These are phyloP conservation scores for Gasterosteus nipponicus DNA, from an alignment of 2,113 vertebrate species.

Conservation along the genomic window DNA sequence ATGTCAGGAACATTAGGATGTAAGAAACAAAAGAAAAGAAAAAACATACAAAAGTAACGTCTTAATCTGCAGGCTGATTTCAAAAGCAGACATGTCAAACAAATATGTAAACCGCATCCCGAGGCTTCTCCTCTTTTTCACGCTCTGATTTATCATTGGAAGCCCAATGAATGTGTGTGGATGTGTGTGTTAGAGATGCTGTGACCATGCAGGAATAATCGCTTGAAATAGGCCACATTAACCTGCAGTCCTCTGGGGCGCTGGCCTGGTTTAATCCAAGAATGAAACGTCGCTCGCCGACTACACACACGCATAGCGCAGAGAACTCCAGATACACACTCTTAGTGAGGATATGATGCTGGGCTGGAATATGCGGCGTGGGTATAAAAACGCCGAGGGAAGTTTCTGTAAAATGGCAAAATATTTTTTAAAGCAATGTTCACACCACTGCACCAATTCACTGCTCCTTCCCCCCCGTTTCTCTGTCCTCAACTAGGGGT, in stretches of 20 bases:
- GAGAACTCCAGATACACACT: conserved; percentile 22
- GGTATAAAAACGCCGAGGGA: background rate
- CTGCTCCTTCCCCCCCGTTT: conserved; percentile 3
- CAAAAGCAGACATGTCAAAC: conserved; percentile 31
- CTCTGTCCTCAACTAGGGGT: conserved; percentile 23
- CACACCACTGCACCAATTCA: background rate
- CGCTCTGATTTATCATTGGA: conserved; percentile 6
- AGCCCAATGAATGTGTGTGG: conserved; percentile 28
- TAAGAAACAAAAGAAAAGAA: background rate
- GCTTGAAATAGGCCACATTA: conserved; percentile 78
- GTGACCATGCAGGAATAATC: conserved; percentile 73
- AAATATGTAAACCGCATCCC: conserved; percentile 32
- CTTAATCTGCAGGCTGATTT: conserved; percentile 30
- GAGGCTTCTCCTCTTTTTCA: conserved; percentile 16
- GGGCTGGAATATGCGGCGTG: background rate
- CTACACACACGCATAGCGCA: conserved; percentile 44
- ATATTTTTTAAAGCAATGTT: background rate
- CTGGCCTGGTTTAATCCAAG: conserved; percentile 75
- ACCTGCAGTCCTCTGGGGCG: conserved; percentile 76
- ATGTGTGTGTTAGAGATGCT: conserved; percentile 43
- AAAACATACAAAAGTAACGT: background rate
- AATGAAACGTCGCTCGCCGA: conserved; percentile 50
- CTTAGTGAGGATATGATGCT: background rate
- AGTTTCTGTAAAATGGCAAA: background rate
- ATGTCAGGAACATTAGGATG: background rate